Conservation (phyloP, 2,888 invertebrate genomes). For the Embidobia sp. region DNA sequence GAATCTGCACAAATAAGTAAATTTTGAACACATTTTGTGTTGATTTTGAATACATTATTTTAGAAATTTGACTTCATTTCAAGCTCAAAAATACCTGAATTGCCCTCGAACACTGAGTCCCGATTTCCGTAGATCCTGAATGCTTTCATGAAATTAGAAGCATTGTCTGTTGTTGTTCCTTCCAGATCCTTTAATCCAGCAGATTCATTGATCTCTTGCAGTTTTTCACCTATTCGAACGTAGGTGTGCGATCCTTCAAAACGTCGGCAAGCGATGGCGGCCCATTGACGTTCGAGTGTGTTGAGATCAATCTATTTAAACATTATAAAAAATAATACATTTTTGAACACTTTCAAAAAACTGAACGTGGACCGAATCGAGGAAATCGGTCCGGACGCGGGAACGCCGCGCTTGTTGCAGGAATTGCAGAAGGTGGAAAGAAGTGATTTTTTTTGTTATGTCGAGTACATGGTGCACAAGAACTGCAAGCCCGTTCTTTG, state of each 20-base stretch:
- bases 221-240: conserved; percentile 2
- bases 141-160: neutral
- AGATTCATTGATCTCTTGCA: conserved; percentile 3
- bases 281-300: conserved; percentile 5
- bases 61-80: neutral
- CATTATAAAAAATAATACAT: too few species aligned
- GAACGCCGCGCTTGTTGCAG: too few species aligned
- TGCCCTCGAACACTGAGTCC: neutral
- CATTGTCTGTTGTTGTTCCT: conserved; percentile 2
- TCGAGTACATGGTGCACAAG: too few species aligned
- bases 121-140: neutral
- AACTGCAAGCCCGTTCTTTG: too few species aligned
- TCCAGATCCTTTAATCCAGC: neutral
- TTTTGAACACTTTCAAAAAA: too few species aligned
- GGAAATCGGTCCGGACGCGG: too few species aligned
- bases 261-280: conserved; percentile 10
- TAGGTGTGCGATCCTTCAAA: conserved; percentile 1
- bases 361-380: too few species aligned
- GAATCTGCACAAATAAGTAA: too few species aligned
- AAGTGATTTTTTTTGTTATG: too few species aligned
- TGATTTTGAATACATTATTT: too few species aligned
- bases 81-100: neutral
- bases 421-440: too few species aligned
- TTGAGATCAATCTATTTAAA: conserved; percentile 4
- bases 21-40: too few species aligned